Evolutionary conservation across 2,113 vertebrate genomes (phyloP).

Genomic region (Limnothrissa miodon): DNA sequence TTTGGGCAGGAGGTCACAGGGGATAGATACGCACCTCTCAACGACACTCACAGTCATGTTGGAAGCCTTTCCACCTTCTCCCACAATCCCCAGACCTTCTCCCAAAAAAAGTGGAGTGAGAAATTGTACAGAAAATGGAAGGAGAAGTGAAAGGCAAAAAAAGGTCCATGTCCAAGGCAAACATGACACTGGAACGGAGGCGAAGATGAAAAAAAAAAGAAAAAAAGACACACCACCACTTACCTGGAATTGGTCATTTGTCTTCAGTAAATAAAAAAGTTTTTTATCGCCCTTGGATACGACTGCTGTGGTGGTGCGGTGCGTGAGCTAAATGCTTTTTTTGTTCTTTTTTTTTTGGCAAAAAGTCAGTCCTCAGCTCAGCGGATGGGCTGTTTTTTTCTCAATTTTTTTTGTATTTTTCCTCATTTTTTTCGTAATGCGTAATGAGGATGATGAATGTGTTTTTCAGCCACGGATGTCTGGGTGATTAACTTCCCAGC

Average conservation of each 20-base stretch:
- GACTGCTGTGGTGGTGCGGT: constrained; percentile 24
- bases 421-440: not conserved
- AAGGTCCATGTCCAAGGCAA: constrained; percentile 33
- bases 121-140: not conserved
- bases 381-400: constrained; percentile 20
- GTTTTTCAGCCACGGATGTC: constrained; percentile 46
- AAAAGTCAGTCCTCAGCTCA: constrained; percentile 33
- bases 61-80: not conserved
- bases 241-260: constrained; percentile 55
- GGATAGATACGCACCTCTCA: constrained; percentile 9
- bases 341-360: constrained; percentile 33
- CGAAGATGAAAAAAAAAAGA: constrained; percentile 34
- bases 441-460: constrained; percentile 52
- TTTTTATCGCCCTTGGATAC: constrained; percentile 26
- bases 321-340: constrained; percentile 34
- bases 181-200: constrained; percentile 24
- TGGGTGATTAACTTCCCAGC: constrained; percentile 45
- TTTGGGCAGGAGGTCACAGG: constrained; percentile 25
- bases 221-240: constrained; percentile 45
- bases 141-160: not conserved
- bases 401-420: not conserved
- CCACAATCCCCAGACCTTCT: not conserved
- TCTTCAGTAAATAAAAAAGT: constrained; percentile 41
- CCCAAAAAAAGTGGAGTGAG: not conserved
- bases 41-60: constrained; percentile 11